Percentiles rank a stretch among this genome's conserved stretches.
These are phyloP conservation scores for Cherax quadricarinatus DNA, from an alignment of 1,140 invertebrate species.

Conservation along the genomic window DNA sequence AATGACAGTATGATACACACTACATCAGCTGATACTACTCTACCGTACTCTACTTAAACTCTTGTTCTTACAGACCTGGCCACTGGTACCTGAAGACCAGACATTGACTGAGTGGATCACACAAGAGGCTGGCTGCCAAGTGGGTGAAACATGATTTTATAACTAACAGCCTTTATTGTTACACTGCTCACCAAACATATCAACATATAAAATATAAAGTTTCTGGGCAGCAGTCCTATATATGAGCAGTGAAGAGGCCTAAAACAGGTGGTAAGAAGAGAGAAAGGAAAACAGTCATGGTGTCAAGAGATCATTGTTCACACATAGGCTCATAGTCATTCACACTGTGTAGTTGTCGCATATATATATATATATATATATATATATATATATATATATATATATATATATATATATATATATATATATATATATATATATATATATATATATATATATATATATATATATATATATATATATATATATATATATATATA, in stretches of 20 bases:
- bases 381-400: no score
- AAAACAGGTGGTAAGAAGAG: conserved; percentile 1
- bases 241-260: conserved; percentile 12
- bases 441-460: no score
- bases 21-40: conserved; percentile 37
- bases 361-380: no score
- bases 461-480: no score
- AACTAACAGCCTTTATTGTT: conserved; percentile 41
- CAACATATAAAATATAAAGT: conserved; percentile 24
- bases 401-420: no score
- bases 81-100: conserved; percentile 41
- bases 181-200: conserved; percentile 21
- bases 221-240: conserved; percentile 21
- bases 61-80: conserved; percentile 48
- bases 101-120: conserved; percentile 47
- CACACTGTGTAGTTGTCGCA: not conserved
- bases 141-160: conserved; percentile 52
- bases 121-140: conserved; percentile 50
- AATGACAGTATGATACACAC: conserved; percentile 30
- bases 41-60: conserved; percentile 33
- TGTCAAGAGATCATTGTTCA: not conserved
- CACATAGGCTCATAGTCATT: not conserved
- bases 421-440: no score
- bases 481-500: no score
- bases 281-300: not conserved